Conservation (phyloP, 35 echinoderm and acorn worm species). For the Nesometra sesokonis region DNA sequence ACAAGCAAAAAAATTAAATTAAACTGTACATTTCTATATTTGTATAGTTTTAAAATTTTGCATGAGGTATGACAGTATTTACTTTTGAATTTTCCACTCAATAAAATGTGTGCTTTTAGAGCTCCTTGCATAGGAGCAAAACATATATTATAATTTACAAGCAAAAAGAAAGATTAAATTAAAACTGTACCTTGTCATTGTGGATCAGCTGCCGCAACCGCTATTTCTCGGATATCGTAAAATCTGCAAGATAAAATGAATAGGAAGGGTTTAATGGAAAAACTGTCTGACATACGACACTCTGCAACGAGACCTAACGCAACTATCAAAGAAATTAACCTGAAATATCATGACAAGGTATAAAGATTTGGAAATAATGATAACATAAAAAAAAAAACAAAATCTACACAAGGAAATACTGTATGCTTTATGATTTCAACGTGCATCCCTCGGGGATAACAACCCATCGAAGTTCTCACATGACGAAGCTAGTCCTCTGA, state of each 20-base stretch:
- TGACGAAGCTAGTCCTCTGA: not conserved
- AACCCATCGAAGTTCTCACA: not conserved
- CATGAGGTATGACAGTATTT: too few species aligned
- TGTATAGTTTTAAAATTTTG: too few species aligned
- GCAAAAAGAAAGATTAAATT: not conserved
- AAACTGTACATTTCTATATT: too few species aligned
- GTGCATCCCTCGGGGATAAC: not conserved
- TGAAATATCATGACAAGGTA: not conserved
- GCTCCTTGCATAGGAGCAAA: too few species aligned
- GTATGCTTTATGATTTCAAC: not conserved
- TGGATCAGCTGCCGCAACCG: not conserved
- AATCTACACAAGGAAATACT: not conserved
- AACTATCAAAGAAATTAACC: not conserved
- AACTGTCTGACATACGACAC: not conserved
- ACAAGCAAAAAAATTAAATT: too few species aligned
- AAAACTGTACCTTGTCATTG: not conserved
- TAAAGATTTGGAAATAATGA: not conserved
- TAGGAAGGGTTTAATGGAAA: not conserved
- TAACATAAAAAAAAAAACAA: not conserved
- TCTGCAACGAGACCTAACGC: not conserved
- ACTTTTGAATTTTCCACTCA: too few species aligned
- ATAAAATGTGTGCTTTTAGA: too few species aligned
- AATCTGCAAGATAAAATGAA: not conserved
- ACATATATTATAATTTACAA: too few species aligned
- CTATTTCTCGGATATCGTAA: not conserved